Conservation (phyloP, 2,113 vertebrate species). For the Onychorhynchus coronatus region DNA sequence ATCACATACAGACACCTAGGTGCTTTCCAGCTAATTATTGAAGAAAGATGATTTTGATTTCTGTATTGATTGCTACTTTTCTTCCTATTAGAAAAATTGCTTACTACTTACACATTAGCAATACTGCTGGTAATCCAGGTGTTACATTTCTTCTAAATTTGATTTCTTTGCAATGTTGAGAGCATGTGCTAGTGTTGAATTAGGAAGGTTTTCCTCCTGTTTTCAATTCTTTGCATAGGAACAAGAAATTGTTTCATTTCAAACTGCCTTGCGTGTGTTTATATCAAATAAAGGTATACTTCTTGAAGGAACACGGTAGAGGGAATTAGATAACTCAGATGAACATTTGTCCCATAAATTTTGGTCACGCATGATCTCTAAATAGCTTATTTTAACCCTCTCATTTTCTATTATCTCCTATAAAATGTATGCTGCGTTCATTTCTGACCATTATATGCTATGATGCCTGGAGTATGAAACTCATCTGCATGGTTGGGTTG, state of each 20-base stretch:
- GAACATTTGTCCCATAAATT: neutral
- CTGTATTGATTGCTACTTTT: neutral
- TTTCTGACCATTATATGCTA: neutral
- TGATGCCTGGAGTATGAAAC: neutral
- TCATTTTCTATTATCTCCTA: neutral
- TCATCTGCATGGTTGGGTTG: neutral
- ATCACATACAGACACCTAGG: neutral
- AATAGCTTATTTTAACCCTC: neutral
- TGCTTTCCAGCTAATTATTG: neutral
- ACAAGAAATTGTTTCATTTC: neutral
- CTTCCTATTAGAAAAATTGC: neutral
- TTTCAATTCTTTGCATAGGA: neutral
- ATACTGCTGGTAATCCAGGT: neutral
- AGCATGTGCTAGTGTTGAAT: neutral
- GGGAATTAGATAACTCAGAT: neutral
- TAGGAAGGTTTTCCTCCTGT: neutral
- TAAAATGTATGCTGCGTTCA: neutral
- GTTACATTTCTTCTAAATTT: neutral
- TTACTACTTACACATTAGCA: neutral
- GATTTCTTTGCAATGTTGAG: neutral
- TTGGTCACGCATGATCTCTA: neutral
- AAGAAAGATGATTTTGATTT: neutral
- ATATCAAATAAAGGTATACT: neutral
- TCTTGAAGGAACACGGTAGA: neutral
- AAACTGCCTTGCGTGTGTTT: neutral